These are phyloP conservation scores for Strix uralensis DNA, from an alignment of 2,113 vertebrate genomes.

Conservation along the genomic window DNA sequence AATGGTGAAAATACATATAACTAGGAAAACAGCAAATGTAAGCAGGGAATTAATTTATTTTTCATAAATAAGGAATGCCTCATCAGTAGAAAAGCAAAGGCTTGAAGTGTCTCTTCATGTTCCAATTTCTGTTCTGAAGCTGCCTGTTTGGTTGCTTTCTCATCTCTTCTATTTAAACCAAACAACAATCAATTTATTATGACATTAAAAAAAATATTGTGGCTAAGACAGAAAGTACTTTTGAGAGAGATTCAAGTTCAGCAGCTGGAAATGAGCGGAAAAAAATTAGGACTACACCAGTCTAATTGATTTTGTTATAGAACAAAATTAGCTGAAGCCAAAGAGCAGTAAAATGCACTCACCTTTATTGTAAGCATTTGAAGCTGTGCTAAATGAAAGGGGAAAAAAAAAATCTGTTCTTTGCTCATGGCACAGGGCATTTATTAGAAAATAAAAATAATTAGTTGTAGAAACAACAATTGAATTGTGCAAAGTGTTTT, in stretches of 20 bases:
- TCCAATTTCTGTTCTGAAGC: slow-evolving; percentile 67
- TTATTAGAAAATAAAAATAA: slow-evolving; percentile 78
- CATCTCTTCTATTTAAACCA: slow-evolving; percentile 66
- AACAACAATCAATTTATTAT: slow-evolving; percentile 69
- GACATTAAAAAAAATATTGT: slow-evolving; percentile 69
- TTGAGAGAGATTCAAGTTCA: slow-evolving; percentile 71
- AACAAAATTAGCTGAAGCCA: slow-evolving; percentile 65
- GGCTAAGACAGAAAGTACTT: slow-evolving; percentile 64
- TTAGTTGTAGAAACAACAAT: slow-evolving; percentile 83
- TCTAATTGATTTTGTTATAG: slow-evolving; percentile 79
- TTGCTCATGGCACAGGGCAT: slow-evolving; percentile 60
- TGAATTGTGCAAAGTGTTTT: slow-evolving; percentile 80
- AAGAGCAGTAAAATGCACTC: slow-evolving; percentile 69
- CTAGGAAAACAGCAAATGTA: slow-evolving; percentile 46
- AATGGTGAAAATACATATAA: slow-evolving; percentile 61
- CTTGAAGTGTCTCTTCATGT: slow-evolving; percentile 69
- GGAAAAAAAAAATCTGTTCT: background rate
- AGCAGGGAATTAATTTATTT: slow-evolving; percentile 70
- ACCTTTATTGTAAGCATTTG: slow-evolving; percentile 59
- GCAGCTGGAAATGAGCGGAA: slow-evolving; percentile 59
- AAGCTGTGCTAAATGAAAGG: slow-evolving; percentile 64
- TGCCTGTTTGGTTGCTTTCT: slow-evolving; percentile 50
- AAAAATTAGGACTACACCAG: slow-evolving; percentile 59
- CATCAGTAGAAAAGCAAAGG: slow-evolving; percentile 55
- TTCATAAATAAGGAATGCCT: slow-evolving; percentile 58